Evolutionary conservation across 2,113 vertebrate species (phyloP), one percentile per base, ranked within the genome.

Genomic region (Promerops cafer): DNA sequence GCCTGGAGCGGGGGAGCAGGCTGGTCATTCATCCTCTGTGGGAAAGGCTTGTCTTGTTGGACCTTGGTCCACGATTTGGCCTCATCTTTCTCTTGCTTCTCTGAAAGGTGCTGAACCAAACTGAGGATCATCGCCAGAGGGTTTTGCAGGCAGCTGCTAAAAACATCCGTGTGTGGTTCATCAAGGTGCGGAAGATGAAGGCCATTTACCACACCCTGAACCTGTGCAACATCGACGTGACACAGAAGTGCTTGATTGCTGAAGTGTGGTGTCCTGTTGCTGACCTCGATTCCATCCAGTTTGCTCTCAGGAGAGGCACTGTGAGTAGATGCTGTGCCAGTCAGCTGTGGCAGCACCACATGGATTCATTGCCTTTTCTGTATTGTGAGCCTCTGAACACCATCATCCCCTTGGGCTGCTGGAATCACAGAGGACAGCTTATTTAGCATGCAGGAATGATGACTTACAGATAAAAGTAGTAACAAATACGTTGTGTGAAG

Each of bases 111-210:
- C 97, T 99, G 95, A 99, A 99, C 98, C 99, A 99, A 97, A 99
- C 99, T 0, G 99, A 99, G 97, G 99, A 99, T 95, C 99, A 99
- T 95, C 98, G 99, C 39, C 99, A 99, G 95, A 97, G 99, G 88
- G 99, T 99, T 84, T 97, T 99, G 76, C 99, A 99, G 96, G 99
- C 99, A 3, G 99, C 99, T 2, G 99, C 99, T 44, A 99, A 99
- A 96, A 99, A 98, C 3, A 97, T 99, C 77, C 97, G 99, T 0
- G 99, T 99, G n/a, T 99, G 99, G 99, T 99, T 99, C 97, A 99
- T 99, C 97, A 99, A 99, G 72, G 99, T 99, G 65, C 96, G 99
- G 86, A 99, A 99, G 98, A 99, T 99, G 99, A 99, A 99, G 98
- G 99, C 99, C 24, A 99, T 99, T 97, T 99, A 99, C 98, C 99